Evolutionary conservation across 2,113 vertebrate genomes (phyloP), one percentile per base, ranked within the genome.

Genomic region (Rhizomys pruinosus): DNA sequence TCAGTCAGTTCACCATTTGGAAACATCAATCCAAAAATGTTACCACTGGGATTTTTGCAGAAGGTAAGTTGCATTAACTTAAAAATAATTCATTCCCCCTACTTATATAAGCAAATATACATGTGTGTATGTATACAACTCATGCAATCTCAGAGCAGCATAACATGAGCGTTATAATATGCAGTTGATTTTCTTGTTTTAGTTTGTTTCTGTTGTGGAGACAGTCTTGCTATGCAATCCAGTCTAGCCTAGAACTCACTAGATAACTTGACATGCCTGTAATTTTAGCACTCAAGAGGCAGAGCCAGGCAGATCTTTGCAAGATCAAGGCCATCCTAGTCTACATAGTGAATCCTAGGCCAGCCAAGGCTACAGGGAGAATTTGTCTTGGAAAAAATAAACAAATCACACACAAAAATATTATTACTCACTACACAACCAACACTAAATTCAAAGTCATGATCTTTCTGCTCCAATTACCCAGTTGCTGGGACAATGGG

Each of bases 1-100:
- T 81, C 52, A 74, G 6, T 89, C 89, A n/a, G 42, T 87, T 71
- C 91, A 23, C 23, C 29, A 87, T 79, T 80, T 66, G 37, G 92
- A 79, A 22, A 76, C 11, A 63, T 1, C 8, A 73, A 22, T 76
- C 82, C 55, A 44, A 90, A 69, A 95, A 57, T 66, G 6, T 74
- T 74, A 93, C 52, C 20, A 44, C 63, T 59, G 34, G 3, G 64
- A 86, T 61, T 78, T 78, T 86, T 85, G 13, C 20, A 84, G 5
- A 34, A 91, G 16, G 42, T 77, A 52, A 2, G 4, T 20, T 80
- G 5, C 3, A 39, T 87, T 87, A 74, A 86, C 78, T 90, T 59
- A 61, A 82, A 63, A 69, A 74, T 55, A 69, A 86, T 77, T 66
- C 85, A 89, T 87, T 69, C 92, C 78, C 37, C 37, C 1, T 8